Conservation (phyloP, 2,113 vertebrate species). For the Cyprinodon brontotheroides region DNA sequence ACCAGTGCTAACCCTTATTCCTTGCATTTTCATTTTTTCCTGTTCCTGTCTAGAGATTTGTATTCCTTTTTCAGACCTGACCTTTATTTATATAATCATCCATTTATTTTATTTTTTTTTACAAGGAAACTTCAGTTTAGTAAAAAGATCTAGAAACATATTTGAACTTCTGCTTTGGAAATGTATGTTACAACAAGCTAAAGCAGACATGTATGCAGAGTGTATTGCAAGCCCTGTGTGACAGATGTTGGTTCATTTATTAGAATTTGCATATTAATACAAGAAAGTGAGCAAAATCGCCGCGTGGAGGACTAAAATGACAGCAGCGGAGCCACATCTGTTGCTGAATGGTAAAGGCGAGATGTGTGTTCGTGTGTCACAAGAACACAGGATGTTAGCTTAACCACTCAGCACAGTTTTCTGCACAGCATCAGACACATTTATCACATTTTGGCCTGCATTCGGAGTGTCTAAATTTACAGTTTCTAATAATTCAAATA, state of each 20-base stretch:
- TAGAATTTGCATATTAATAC: rapidly evolving
- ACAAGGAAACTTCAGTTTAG: not conserved
- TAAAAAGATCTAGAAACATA: not conserved
- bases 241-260: not conserved
- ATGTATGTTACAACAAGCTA: constrained; percentile 5
- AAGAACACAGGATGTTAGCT: constrained; percentile 72
- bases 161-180: not conserved
- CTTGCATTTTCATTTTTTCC: not conserved
- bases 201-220: not conserved
- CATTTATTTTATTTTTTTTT: not conserved
- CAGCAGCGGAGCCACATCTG: constrained; percentile 34
- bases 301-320: constrained; percentile 12
- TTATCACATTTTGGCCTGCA: constrained; percentile 12
- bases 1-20: no score
- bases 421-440: constrained; percentile 43
- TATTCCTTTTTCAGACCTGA: not conserved
- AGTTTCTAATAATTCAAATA: not conserved
- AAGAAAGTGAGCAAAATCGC: constrained; percentile 36
- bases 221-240: not conserved
- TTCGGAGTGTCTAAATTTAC: constrained; percentile 4
- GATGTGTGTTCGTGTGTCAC: constrained; percentile 12
- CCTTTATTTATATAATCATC: not conserved
- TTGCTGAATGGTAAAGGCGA: constrained; percentile 14
- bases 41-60: not conserved
- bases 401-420: constrained; percentile 71